Evolutionary conservation across 2,113 vertebrate species (phyloP).

Genomic region (Paedocypris sp.): DNA sequence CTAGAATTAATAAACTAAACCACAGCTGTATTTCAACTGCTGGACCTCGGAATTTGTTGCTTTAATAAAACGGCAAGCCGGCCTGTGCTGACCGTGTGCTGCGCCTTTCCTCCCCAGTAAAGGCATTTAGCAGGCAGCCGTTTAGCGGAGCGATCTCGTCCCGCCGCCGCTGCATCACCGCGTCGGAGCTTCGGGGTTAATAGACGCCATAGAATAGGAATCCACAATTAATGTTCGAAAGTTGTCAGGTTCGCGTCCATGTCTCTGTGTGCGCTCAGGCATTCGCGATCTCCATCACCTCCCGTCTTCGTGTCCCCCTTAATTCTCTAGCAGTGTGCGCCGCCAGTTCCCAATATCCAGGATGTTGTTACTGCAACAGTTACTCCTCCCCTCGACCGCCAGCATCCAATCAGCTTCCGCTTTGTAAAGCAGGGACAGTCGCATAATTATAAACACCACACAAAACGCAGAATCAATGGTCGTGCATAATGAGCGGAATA

Average conservation of each 20-base stretch:
- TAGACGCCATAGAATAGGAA: slow-evolving; percentile 20
- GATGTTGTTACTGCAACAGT: slow-evolving; percentile 38
- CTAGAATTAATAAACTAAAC: not conserved
- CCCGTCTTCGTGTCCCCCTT: not conserved
- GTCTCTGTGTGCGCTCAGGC: not conserved
- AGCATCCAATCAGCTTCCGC: slow-evolving; percentile 41
- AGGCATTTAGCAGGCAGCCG: slow-evolving; percentile 32
- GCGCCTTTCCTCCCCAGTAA: slow-evolving; percentile 24
- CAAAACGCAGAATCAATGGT: not conserved
- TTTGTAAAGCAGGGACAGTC: slow-evolving; percentile 44
- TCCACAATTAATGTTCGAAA: slow-evolving; percentile 25
- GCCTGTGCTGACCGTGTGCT: slow-evolving; percentile 9
- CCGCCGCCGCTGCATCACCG: slow-evolving; percentile 50
- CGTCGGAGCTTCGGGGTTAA: slow-evolving; percentile 41
- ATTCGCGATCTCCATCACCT: not conserved
- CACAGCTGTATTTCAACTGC: not conserved
- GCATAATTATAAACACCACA: slow-evolving; percentile 5
- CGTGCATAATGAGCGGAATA: not conserved
- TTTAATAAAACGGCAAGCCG: not conserved
- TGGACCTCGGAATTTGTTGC: not conserved
- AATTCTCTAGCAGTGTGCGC: slow-evolving; percentile 17
- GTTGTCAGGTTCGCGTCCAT: not conserved
- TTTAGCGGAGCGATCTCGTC: slow-evolving; percentile 33
- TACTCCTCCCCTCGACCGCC: slow-evolving; percentile 37
- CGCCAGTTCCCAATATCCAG: slow-evolving; percentile 28